A percentile compares a stretch with the other conserved stretches of the same genome.
phyloP scores from a whole-genome alignment of 2,113 vertebrate species.

The Lates calcarifer region DNA sequence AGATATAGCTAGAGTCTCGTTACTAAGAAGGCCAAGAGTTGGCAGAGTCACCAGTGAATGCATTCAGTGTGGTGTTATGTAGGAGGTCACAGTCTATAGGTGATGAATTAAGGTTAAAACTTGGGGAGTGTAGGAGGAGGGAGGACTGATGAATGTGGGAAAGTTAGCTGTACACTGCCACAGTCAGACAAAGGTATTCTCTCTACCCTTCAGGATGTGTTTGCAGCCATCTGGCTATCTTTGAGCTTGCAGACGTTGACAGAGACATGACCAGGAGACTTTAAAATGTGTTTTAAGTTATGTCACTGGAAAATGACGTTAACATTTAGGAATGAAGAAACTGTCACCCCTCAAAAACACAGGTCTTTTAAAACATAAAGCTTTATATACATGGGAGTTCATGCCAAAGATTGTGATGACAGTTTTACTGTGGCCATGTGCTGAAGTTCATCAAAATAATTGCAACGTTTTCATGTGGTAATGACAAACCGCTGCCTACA shows the following conservation, averaged over 20 bases:
- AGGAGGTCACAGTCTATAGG: slow-evolving; percentile 47
- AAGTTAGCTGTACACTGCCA: slow-evolving; percentile 17
- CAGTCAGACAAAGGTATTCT: slow-evolving; percentile 26
- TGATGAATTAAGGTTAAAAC: slow-evolving; percentile 49
- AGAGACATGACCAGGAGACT: background rate
- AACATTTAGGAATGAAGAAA: slow-evolving; percentile 4
- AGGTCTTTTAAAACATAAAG: background rate
- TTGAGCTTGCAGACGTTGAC: background rate
- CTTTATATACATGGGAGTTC: background rate
- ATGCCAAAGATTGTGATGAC: background rate
- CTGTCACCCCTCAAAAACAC: background rate
- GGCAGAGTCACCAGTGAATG: slow-evolving; percentile 37
- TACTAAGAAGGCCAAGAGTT: slow-evolving; percentile 42
- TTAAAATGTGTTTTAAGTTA: slow-evolving; percentile 13
- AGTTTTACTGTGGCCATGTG: slow-evolving; percentile 25
- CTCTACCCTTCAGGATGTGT: slow-evolving; percentile 27
- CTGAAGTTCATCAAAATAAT: slow-evolving; percentile 36
- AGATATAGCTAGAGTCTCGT: slow-evolving; percentile 37
- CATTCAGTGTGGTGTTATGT: slow-evolving; percentile 50
- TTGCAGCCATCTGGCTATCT: slow-evolving; percentile 39
- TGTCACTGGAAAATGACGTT: background rate
- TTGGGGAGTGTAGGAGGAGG: slow-evolving; percentile 51
- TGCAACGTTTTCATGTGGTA: slow-evolving; percentile 22
- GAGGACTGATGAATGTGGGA: slow-evolving; percentile 44
- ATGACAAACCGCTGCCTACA: slow-evolving; percentile 17